Percentiles rank a stretch among this genome's conserved stretches.
Evolutionary conservation across 2,797 vertebrate species (phyloP).

Genomic region (Orestias chungarensis): DNA sequence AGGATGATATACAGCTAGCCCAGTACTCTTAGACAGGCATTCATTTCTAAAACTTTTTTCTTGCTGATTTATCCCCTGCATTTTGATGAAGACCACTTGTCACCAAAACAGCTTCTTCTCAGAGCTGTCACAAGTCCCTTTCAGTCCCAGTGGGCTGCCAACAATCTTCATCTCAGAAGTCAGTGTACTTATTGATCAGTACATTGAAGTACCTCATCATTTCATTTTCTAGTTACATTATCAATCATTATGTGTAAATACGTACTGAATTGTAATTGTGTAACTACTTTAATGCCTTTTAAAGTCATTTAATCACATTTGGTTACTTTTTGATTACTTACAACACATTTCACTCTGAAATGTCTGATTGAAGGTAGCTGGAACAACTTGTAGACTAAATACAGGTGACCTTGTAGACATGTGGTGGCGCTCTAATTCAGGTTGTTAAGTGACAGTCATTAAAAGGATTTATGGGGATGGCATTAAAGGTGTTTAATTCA

Average conservation of each 20-base stretch:
- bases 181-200: constrained; percentile 30
- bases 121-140: constrained; percentile 45
- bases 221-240: not conserved
- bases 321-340: too few species aligned
- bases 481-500: not conserved
- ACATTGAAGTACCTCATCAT: constrained; percentile 23
- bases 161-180: constrained; percentile 25
- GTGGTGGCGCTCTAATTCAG: not conserved
- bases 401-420: not conserved
- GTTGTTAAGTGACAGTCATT: not conserved
- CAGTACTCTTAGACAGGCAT: constrained; percentile 41
- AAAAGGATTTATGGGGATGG: not conserved
- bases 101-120: constrained; percentile 53
- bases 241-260: not conserved
- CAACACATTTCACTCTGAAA: too few species aligned
- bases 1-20: constrained; percentile 59
- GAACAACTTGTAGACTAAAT: too few species aligned
- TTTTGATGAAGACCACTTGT: constrained; percentile 65
- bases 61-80: constrained; percentile 41
- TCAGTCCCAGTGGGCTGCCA: constrained; percentile 23
- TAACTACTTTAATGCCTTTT: not conserved
- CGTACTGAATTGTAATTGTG: too few species aligned
- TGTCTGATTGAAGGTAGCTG: too few species aligned
- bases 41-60: constrained; percentile 60
- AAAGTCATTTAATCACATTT: not conserved